Evolutionary conservation across 2,797 vertebrate genomes (phyloP), one percentile per base, ranked within the genome.

Genomic region (Sebastes goodei): DNA sequence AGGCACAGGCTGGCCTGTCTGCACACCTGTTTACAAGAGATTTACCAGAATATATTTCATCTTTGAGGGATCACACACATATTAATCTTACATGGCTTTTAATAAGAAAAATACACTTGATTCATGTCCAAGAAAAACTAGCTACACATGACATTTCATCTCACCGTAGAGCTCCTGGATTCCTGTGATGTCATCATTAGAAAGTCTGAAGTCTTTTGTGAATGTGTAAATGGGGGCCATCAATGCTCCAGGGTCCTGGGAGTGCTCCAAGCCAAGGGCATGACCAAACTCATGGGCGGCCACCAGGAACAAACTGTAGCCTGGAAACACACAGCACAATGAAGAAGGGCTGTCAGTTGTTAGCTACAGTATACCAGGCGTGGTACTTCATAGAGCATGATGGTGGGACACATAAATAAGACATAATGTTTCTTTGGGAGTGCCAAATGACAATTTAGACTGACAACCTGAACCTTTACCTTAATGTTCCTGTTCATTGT

Each of bases 201-300:
- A 97, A 61, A 99, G 97, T 38, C 96, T 95, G 49, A 99, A 98
- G 91, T 98, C 95, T 94, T 98, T 99, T 30, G 96, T 98, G 88
- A 92, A 99, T 75, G 98, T 99, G 90, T 99, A 99, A 86, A 98
- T 96, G 0, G 99, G 99, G 4, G 97, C 97, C 99, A 99, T 99
- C 66, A 99, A 89, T 35, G 99, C 98, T 10, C 97, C 98, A 0
- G 97, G 97, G 84, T 99, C 98, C 88, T 99, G 95, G 0, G 99
- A 99, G 90, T 99, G 99, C 88, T 99, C 99, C 84, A 99, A 88
- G 49, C 99, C 99, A 92, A 99, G 96, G 0, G 99, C 99, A 8
- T 99, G 99, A 75, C 99, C 99, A 84, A 99, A 99, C 78, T 99
- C 99, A 72, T 99, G 99, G 79, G 99, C 98, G n/a, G 99, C 99